Evolutionary conservation across 2,797 vertebrate species (phyloP), one percentile per base, ranked within the genome.

Genomic region (Pseudopleuronectes americanus): DNA sequence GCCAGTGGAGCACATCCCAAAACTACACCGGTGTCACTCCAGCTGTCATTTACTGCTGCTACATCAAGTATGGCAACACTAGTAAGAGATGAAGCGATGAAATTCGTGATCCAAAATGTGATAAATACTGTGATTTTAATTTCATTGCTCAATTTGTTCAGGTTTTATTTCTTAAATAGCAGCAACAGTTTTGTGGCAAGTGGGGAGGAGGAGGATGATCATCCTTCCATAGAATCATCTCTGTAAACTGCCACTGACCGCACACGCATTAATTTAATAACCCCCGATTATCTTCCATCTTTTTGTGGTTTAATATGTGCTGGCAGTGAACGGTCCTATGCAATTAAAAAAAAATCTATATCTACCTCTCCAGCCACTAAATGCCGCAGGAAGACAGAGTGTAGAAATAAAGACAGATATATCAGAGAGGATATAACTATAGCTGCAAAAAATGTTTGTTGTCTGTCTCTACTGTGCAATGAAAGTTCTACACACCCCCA

Each of bases 261-360:
- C 59, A 68, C 51, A 57, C 58, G 28, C 23, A 62, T 66, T 61
- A 71, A 76, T 75, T 80, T 63, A 77, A 69, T 75, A 83, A 76
- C 64, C 4, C 6, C 69, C 73, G 63, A 63, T 85, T 74, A 85
- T 63, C 31, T 31, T 69, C 51, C 54, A 77, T 60, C 64, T 31
- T 79, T 23, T 61, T 5, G 13, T 10, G 23, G 26, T 67, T 74
- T 77, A 60, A 72, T 70, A 64, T 64, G 49, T 19, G 28, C 58
- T 63, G 63, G 52, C 49, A 64, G 69, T 33, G 22, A 83, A 70
- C 52, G 53, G 22, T 36, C 9, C 4, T 38, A 31, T 58, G 31
- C 28, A 38, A 2, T 16, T 53, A 45, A 17, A 19, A 45, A 45
- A 19, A 23, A 48, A 79, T 66, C 72, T n/a, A 59, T 64, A 60